These are phyloP conservation scores for Sebastiscus albofasciatus DNA, from an alignment of 2,797 vertebrate species.

Conservation along the genomic window DNA sequence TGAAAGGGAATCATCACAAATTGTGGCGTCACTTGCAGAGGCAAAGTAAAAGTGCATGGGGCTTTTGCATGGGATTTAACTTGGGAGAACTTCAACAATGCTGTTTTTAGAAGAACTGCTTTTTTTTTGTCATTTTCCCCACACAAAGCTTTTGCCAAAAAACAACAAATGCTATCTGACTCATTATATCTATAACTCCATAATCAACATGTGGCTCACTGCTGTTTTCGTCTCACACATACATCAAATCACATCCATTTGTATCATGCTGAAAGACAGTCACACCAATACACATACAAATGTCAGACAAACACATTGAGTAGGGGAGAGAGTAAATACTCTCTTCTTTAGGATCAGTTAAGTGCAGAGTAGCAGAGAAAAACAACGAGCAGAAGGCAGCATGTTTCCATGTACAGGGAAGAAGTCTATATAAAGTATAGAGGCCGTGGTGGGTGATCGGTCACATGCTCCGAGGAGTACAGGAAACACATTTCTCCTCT, in stretches of 20 bases:
- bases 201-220: background rate
- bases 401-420: slow-evolving; percentile 12
- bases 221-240: background rate
- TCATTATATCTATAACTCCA: background rate
- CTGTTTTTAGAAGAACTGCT: background rate
- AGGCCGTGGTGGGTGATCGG: slow-evolving; percentile 13
- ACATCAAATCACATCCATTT: background rate
- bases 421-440: background rate
- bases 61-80: background rate
- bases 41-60: background rate
- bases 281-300: background rate
- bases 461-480: slow-evolving; percentile 40
- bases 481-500: slow-evolving; percentile 53
- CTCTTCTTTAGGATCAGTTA: background rate
- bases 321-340: background rate
- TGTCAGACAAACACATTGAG: background rate
- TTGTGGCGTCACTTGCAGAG: background rate
- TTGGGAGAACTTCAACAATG: background rate
- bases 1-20: background rate
- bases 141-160: background rate
- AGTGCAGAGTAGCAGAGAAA: background rate
- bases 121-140: background rate
- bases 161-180: background rate
- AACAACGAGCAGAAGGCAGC: slow-evolving; percentile 3
- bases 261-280: background rate